Evolutionary conservation across 2,113 vertebrate species (phyloP), one percentile per base, ranked within the genome.

Genomic region (Anarrhichthys ocellatus): DNA sequence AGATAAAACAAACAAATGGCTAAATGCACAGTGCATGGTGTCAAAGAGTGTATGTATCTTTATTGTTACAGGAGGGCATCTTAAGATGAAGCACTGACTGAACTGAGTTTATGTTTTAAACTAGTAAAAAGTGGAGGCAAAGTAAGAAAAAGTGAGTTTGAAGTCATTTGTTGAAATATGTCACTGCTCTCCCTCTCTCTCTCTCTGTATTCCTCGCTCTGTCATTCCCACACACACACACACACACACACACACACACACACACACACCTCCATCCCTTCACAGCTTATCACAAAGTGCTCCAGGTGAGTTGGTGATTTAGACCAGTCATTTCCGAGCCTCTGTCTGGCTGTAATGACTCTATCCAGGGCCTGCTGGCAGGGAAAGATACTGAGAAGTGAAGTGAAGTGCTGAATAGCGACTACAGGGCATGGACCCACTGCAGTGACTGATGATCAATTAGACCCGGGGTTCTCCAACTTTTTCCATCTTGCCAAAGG

Each of bases 301-400:
- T 90, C 63, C 78, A 88, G 90, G 92, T 93, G 90, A 92, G 88
- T 61, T 54, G 68, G 83, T 90, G 92, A 93, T 92, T 92, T 91
- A 89, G 85, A 82, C 82, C 85, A 80, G 86, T 90, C 86, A 90
- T 93, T 92, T 91, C 82, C 64, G 22, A 74, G 82, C 67, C 73
- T 59, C 62, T 34, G 81, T 88, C 78, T 72, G 85, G 11, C 82
- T 70, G 73, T 90, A 90, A 92, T 87, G 92, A 85, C 83, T 91
- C 80, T 27, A 32, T 89, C 76, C 62, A 1, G 71, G 73, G 71
- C 85, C 87, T 80, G 78, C 89, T 89, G 90, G 87, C 90, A 82
- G 61, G 34, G 7, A 50, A 74, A 91, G 89, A 92, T 89, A 92
- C 83, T 70, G 90, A 84, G 82, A 66, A n/a, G 69, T 73, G 69